Conservation (phyloP, 2,888 invertebrate genomes). For the Blera fallax region DNA sequence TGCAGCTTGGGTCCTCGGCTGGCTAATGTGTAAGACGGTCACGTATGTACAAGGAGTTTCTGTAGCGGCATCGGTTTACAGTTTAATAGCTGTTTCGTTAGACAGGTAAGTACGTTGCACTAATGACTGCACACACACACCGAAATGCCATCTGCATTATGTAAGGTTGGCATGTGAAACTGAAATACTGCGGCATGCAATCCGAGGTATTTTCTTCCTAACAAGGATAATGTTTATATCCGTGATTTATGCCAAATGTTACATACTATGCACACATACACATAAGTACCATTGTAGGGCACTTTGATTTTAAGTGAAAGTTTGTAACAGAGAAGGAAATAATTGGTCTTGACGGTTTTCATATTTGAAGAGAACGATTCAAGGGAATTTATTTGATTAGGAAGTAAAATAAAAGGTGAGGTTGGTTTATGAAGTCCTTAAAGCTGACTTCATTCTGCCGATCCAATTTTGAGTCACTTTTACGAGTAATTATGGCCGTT, state of each 20-base stretch:
- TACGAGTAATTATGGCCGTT: too few species aligned
- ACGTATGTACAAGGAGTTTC: constrained; percentile 97
- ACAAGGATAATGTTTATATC: constrained; percentile 42
- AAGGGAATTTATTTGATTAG: background rate
- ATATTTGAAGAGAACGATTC: background rate
- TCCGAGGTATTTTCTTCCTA: constrained; percentile 11
- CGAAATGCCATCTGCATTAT: constrained; percentile 46
- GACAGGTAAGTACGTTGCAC: constrained; percentile 87
- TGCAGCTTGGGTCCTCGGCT: constrained; percentile 96
- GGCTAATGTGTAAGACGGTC: constrained; percentile 97
- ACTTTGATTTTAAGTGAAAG: constrained; percentile 15
- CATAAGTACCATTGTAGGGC: background rate
- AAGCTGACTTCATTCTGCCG: too few species aligned
- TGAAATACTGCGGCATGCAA: constrained; percentile 48
- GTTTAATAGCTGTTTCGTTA: constrained; percentile 95
- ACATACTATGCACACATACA: background rate
- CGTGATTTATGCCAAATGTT: constrained; percentile 50
- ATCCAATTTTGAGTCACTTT: too few species aligned
- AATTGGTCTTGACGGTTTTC: background rate
- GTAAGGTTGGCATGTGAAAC: constrained; percentile 55
- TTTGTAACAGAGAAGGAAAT: background rate
- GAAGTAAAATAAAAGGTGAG: too few species aligned
- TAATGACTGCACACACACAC: constrained; percentile 34
- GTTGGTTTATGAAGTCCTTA: too few species aligned
- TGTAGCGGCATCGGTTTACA: constrained; percentile 97